Evolutionary conservation across 2,113 vertebrate species (phyloP).

Genomic region (Alaudala cheleensis): DNA sequence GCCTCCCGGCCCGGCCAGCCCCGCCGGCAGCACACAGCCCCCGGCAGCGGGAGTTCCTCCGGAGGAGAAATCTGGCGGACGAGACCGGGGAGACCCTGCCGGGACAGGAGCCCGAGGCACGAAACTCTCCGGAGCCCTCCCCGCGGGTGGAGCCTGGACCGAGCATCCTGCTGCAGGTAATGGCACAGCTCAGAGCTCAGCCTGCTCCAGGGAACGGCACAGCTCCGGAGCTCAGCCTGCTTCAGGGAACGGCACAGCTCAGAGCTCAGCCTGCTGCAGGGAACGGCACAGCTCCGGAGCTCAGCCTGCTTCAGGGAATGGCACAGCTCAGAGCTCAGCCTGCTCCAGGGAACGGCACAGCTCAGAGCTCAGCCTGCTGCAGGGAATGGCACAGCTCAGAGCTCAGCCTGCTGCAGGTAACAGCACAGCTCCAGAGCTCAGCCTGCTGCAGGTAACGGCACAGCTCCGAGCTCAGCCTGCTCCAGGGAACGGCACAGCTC

Average conservation of each 20-base stretch:
- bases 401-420: too few species aligned
- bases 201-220: conserved; percentile 56
- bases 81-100: neutral
- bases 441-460: conserved; percentile 57
- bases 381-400: too few species aligned
- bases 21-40: neutral
- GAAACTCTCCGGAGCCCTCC: accelerated
- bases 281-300: too few species aligned
- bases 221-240: too few species aligned
- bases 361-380: neutral
- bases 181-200: too few species aligned
- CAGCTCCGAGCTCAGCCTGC: too few species aligned
- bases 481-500: conserved; percentile 56
- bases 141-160: neutral
- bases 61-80: conserved; percentile 59
- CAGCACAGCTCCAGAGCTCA: too few species aligned
- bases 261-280: too few species aligned
- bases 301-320: too few species aligned
- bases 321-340: neutral
- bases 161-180: conserved; percentile 46
- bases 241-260: too few species aligned
- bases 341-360: too few species aligned
- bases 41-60: conserved; percentile 70
- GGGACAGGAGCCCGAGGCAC: neutral
- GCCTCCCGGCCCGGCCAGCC: neutral